phyloP scores from a whole-genome alignment of 2,113 vertebrate genomes.

The Chelonoidis abingdonii region DNA sequence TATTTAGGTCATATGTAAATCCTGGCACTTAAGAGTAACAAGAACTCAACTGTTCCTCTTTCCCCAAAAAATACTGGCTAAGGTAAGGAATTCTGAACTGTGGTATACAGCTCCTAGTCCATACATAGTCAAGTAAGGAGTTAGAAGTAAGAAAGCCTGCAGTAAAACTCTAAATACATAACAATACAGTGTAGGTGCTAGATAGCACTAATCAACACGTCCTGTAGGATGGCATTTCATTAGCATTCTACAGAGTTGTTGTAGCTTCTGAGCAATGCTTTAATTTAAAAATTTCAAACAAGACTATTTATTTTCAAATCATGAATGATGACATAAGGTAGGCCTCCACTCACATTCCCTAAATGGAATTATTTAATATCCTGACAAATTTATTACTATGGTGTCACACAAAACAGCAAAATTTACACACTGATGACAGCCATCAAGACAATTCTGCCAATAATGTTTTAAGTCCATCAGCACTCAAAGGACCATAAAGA shows the following conservation, averaged over 20 bases:
- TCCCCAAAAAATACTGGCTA: neutral
- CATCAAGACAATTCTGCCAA: neutral
- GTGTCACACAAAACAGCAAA: neutral
- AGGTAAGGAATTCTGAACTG: neutral
- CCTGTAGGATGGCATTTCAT: neutral
- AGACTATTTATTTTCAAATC: neutral
- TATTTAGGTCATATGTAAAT: neutral
- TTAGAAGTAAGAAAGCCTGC: neutral
- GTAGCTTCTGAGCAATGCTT: neutral
- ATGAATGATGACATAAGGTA: neutral
- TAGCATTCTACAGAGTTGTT: neutral
- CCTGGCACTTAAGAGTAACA: neutral
- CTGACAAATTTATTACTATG: neutral
- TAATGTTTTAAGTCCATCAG: neutral
- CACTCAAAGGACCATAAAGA: neutral
- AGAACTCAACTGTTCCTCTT: fast-evolving
- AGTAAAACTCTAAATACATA: neutral
- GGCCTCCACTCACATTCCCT: neutral
- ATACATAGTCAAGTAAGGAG: neutral
- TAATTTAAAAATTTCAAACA: neutral
- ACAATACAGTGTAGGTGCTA: neutral
- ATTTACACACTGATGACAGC: neutral
- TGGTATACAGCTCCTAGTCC: neutral
- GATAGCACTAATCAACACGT: neutral
- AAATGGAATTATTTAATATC: neutral